Conservation (phyloP, 2,797 vertebrate species). For the Tympanoctomys barrerae region DNA sequence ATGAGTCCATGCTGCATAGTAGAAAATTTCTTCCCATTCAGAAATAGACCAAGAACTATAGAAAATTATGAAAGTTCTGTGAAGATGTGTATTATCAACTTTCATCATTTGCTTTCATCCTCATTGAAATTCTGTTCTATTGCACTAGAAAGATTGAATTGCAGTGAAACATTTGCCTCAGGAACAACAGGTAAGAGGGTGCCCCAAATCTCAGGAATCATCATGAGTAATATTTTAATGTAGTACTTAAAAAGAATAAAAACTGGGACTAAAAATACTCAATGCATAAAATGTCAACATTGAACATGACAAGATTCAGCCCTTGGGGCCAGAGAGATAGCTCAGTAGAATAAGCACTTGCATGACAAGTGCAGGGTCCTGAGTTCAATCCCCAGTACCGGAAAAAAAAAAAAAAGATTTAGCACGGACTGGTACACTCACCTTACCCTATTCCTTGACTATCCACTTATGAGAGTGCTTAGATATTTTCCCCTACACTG, state of each 20-base stretch:
- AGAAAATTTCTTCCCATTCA: not conserved
- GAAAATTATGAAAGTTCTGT: not conserved
- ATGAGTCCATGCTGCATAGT: not conserved
- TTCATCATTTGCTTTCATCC: not conserved
- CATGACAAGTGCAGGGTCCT: no score
- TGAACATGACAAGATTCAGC: not conserved
- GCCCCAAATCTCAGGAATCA: not conserved
- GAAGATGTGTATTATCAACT: not conserved
- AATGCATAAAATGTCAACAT: not conserved
- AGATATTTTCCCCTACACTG: not conserved
- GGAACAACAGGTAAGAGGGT: not conserved
- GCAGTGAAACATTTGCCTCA: not conserved
- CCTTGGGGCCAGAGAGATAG: no score
- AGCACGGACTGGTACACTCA: not conserved
- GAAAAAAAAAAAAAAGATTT: not conserved
- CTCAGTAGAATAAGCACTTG: no score
- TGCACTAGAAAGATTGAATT: not conserved
- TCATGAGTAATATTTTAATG: not conserved
- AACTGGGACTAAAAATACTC: not conserved
- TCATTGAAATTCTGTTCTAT: slow-evolving; percentile 7
- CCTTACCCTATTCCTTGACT: not conserved
- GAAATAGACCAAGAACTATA: not conserved
- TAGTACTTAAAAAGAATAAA: not conserved
- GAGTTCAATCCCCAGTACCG: no score
- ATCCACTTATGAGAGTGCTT: not conserved